Evolutionary conservation across 23 tunicate species (phyloP), one percentile per base, ranked within the genome.

Genomic region (Corella eumyota): DNA sequence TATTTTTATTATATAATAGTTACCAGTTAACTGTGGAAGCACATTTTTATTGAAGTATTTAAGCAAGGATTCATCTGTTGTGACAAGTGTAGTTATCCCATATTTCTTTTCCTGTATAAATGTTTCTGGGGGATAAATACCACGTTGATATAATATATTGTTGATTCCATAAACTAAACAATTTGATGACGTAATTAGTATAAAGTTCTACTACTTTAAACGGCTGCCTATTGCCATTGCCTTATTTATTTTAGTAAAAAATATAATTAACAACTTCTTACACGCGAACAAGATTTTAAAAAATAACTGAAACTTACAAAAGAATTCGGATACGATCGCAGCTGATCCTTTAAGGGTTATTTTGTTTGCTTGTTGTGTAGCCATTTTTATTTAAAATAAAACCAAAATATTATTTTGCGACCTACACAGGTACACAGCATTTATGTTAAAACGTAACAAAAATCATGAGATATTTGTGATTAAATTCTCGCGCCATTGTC

Each of bases 241-340:
- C 19, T 15, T 15, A 21, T 17, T 17, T 11, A 44, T 11, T 13
- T 13, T 44, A 44, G 17, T 44, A 13, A 44, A 44, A 11, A 13
- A 44, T 13, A 11, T 44, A 44, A 44, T 44, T 44, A 44, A 17
- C 49, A 11, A 11, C 49, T 44, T 44, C 13, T 44, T 13, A 44
- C 13, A 11, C 13, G 49, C 49, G 15, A 44, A 44, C n/a, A n/a
- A n/a, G n/a, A n/a, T n/a, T 58, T 6, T 58, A 25, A 19, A 58
- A 6, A 58, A 26, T 6, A 58, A 5, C 4, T 32, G 2, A 53
- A 25, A 83, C 92, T 83, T 61, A 83, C 92, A 88, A 56, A 88
- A 88, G 66, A 88, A 88, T 67, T 88, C 96, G n/a, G 96, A 88
- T 61, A 88, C 96, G 19, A 79, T 79, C 67, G 80, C 88, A 2